Conservation (phyloP, 2,113 vertebrate genomes). For the Melanerpes aurifrons region DNA sequence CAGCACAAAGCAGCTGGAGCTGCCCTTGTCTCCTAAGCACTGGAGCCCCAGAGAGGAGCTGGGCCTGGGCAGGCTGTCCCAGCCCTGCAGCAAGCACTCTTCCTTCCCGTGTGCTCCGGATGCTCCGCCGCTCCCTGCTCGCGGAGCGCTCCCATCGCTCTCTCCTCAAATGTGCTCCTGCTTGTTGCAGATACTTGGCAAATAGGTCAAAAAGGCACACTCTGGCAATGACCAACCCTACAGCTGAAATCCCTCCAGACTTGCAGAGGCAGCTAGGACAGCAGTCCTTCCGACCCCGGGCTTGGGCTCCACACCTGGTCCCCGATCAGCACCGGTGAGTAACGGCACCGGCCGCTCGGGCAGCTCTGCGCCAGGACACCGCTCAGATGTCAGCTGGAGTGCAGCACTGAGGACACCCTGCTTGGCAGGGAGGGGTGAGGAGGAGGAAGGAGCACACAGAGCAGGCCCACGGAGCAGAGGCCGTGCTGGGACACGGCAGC, state of each 20-base stretch:
- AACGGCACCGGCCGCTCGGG: conserved; percentile 73
- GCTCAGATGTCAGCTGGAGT: background rate
- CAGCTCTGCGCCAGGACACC: conserved; percentile 36
- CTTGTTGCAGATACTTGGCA: conserved; percentile 97
- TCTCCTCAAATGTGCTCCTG: conserved; percentile 82
- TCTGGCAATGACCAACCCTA: conserved; percentile 93
- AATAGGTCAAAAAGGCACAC: conserved; percentile 99
- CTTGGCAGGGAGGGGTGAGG: conserved; percentile 50
- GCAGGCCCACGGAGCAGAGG: conserved; percentile 8
- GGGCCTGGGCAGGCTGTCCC: rapidly evolving
- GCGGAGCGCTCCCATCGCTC: conserved; percentile 68
- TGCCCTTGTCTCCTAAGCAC: background rate
- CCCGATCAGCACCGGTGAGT: conserved; percentile 96
- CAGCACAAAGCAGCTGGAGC: background rate
- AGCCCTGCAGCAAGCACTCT: conserved; percentile 29
- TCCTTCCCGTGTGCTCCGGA: background rate
- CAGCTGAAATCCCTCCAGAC: conserved; percentile 92
- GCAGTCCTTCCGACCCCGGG: conserved; percentile 93
- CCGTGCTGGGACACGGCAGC: background rate
- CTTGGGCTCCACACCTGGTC: conserved; percentile 88
- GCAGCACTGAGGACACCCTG: conserved; percentile 35
- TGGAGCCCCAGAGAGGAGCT: background rate
- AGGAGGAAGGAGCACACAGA: background rate
- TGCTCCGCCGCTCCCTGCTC: conserved; percentile 70
- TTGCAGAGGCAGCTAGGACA: conserved; percentile 91